Evolutionary conservation across 1,140 invertebrate genomes (phyloP), one percentile per base, ranked within the genome.

Genomic region (Drosophila burlai): DNA sequence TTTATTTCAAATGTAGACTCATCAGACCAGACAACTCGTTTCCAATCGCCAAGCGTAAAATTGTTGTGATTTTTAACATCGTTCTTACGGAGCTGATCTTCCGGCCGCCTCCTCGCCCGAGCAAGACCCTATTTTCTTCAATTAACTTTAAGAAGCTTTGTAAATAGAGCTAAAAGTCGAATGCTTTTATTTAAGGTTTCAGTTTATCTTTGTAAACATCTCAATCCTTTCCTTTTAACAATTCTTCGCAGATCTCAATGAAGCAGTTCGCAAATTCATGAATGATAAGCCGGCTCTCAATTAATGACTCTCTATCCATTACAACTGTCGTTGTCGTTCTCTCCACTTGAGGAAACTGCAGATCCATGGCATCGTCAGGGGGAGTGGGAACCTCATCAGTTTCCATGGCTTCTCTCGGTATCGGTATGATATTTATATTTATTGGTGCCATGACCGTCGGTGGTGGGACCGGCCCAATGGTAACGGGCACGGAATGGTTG

Each of bases 71-170:
- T 26, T 26, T 26, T 26, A 26, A 26, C 43, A 63, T 65, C 29
- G 24, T 87, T 16, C 68, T 87, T 4, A 87, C 84, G 6, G 84
- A 89, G 18, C 59, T 87, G 0, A 89, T 89, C 9, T 87, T 87
- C 26, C 81, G 89, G 16, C 77, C 74, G 8, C 76, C 64, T 47
- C 21, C 21, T 26, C 26, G 26, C 2, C 3, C 7, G 13, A 24
- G 13, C 1, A 24, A 24, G 8, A 3, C 7, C 8, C 13, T 15
- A 5, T 2, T n/a, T 43, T 43, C 4, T 9, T 8, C 10, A 10
- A 47, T 7, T 47, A 24, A 24, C 0, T 10, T 3, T n/a, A 11
- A 29, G 29, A 2, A 3, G 6, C 13, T 21, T 34, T 58, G 10
- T 34, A 34, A 34, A 10, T 10, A 34, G 10, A n/a, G 0, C 18